phyloP scores from a whole-genome alignment of 2,113 vertebrate genomes.

The Cercopithecus mona region DNA sequence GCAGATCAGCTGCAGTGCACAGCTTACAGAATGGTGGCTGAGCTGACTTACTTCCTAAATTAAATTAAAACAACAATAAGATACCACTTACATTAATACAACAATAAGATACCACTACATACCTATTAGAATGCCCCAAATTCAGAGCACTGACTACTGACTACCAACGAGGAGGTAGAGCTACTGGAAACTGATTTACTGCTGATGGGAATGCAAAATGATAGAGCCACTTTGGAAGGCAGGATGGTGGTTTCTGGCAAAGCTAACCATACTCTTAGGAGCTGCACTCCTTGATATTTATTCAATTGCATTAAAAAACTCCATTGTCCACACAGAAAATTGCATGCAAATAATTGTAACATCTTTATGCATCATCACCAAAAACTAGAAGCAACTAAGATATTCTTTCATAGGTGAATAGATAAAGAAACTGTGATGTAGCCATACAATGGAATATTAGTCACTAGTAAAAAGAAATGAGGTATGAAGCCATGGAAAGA shows the following conservation, averaged over 20 bases:
- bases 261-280: background rate
- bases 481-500: background rate
- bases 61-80: background rate
- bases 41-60: too few species aligned
- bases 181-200: background rate
- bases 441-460: background rate
- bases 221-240: background rate
- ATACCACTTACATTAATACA: too few species aligned
- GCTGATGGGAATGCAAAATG: background rate
- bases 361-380: background rate
- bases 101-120: background rate
- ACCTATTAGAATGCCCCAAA: background rate
- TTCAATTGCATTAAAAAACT: background rate
- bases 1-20: background rate
- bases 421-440: background rate
- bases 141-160: background rate
- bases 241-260: background rate
- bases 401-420: background rate
- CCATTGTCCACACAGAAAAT: background rate
- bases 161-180: background rate
- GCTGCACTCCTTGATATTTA: background rate
- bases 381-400: background rate
- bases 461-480: background rate
- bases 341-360: background rate
- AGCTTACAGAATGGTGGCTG: background rate